Evolutionary conservation across 2,888 invertebrate species (phyloP).

Genomic region (Neoaliturus tenellus): DNA sequence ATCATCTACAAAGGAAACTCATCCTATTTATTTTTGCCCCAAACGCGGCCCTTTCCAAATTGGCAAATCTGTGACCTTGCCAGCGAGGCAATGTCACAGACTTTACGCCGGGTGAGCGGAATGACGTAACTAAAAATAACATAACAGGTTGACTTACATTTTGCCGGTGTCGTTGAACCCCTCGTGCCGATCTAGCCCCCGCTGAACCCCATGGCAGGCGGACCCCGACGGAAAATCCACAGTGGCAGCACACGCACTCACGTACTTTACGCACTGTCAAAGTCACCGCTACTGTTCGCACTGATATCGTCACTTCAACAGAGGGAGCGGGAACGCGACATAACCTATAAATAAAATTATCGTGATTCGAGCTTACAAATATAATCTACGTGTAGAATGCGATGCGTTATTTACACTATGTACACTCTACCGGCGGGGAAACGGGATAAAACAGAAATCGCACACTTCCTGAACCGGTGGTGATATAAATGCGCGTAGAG

Average conservation of each 20-base stretch:
- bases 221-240: background rate
- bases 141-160: constrained; percentile 37
- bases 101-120: background rate
- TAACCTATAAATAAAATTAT: constrained; percentile 6
- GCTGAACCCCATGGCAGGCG: background rate
- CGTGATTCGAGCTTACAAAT: background rate
- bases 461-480: constrained; percentile 18
- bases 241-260: background rate
- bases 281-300: background rate
- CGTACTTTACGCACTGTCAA: background rate
- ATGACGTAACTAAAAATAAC: constrained; percentile 24
- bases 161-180: constrained; percentile 40
- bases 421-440: background rate
- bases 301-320: background rate
- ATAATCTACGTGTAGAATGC: background rate
- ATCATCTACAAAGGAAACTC: too few species aligned
- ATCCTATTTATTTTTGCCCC: background rate
- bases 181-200: background rate
- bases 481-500: constrained; percentile 39
- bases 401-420: constrained; percentile 30
- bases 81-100: background rate
- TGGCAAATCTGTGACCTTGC: background rate
- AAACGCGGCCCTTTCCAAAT: background rate
- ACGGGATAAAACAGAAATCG: constrained; percentile 6
- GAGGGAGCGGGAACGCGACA: background rate